Percentiles rank a stretch among this genome's conserved stretches.
These are phyloP conservation scores for Merops nubicus DNA, from an alignment of 2,113 vertebrate species.

Conservation along the genomic window DNA sequence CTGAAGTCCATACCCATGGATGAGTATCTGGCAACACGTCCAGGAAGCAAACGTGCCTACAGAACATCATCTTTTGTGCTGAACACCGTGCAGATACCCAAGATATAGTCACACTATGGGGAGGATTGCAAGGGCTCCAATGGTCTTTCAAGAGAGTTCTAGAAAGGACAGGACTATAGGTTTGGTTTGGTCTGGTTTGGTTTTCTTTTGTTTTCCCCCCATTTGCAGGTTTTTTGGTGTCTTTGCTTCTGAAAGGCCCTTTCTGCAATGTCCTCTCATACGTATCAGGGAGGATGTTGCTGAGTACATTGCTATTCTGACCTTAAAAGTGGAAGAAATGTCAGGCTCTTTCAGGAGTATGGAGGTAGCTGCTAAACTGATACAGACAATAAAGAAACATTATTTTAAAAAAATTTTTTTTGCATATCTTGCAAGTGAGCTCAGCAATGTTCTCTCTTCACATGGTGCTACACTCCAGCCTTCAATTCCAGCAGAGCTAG, in stretches of 20 bases:
- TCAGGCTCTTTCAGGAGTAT: neutral
- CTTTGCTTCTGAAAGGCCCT: neutral
- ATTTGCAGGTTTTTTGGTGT: neutral
- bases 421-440: neutral
- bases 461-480: neutral
- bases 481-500: neutral
- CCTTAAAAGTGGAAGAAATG: neutral
- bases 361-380: neutral
- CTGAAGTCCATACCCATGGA: neutral
- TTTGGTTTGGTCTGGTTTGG: too few relatives aligned
- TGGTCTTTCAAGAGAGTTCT: neutral
- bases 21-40: neutral
- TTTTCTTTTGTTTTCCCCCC: neutral
- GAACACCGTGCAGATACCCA: neutral
- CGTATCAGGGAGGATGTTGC: neutral
- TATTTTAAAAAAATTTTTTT: too few relatives aligned
- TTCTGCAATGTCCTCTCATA: neutral
- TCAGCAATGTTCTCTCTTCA: neutral
- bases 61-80: neutral
- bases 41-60: neutral
- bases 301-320: neutral
- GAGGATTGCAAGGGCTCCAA: neutral
- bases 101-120: neutral
- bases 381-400: neutral
- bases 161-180: neutral